Percentiles rank a stretch among this genome's conserved stretches.
Evolutionary conservation across 2,888 invertebrate genomes (phyloP).

Genomic region (Drosophila peninsularis): DNA sequence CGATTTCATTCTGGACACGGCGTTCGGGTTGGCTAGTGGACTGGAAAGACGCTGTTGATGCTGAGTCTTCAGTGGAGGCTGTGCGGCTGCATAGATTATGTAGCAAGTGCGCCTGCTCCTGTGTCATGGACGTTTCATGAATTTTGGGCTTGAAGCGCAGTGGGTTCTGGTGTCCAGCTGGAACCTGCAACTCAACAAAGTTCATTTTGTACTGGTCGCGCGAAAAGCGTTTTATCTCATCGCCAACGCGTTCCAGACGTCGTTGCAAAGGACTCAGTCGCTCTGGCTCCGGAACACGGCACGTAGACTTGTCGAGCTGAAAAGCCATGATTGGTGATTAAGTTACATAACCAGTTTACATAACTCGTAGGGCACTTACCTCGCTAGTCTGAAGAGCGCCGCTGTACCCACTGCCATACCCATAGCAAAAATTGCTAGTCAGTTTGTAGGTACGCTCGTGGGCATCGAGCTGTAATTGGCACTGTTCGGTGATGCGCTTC

Average conservation of each 20-base stretch:
- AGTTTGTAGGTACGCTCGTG: conserved; percentile 62
- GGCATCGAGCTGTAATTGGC: conserved; percentile 78
- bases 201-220: conserved; percentile 83
- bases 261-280: conserved; percentile 76
- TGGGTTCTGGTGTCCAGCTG: conserved; percentile 83
- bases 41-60: conserved; percentile 2
- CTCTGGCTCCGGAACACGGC: conserved; percentile 77
- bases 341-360: not conserved
- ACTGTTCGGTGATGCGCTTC: conserved; percentile 81
- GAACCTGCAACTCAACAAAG: conserved; percentile 82
- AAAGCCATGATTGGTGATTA: conserved; percentile 8
- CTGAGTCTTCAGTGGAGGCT: conserved; percentile 1
- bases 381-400: conserved; percentile 66
- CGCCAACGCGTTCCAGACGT: conserved; percentile 74
- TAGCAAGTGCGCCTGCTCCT: conserved; percentile 77
- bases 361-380: conserved; percentile 15
- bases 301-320: conserved; percentile 61
- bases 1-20: conserved; percentile 72
- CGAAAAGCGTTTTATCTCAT: conserved; percentile 81
- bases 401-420: conserved; percentile 73
- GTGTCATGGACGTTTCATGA: conserved; percentile 71
- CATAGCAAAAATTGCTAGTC: conserved; percentile 76
- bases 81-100: conserved; percentile 74
- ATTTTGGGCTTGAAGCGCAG: conserved; percentile 76
- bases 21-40: conserved; percentile 35